Base-by-base conservation (phyloP, 1,140 invertebrate genomes). In the Nasonia vitripennis region DNA sequence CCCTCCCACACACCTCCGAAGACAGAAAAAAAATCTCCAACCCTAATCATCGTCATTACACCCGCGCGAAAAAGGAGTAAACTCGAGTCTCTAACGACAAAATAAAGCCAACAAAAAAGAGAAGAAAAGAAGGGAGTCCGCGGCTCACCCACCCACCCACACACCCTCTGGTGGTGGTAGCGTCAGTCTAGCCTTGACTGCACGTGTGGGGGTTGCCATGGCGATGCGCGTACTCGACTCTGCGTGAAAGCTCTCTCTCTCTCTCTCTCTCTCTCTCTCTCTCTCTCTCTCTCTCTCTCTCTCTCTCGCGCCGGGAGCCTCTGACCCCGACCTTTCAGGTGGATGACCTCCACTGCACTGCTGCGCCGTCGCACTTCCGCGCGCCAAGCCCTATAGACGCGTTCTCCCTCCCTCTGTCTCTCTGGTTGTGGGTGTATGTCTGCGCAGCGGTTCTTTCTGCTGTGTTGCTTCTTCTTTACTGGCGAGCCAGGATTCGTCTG, bases 261-360 rank as follows among this genome's bases (percentile, higher is more conserved):
- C 27, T 1, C 27, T 27, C 27, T 27, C 27, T 27, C 27, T 27
- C 23, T 27, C 23, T 27, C 85, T 55, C 78, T 34, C 2, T 0
- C 12, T 27, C 70, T 27, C 27, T 27, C 27, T 27, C 27, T 27
- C 85, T 67, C 78, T 34, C 0, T 1, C 12, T 27, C 71, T 27
- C 27, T 27, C 27, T 2, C 27, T 27, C 31, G 27, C 17, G 23
- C 41, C 68, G n/a, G 90, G 89, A 91, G 90, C 90, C 89, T 45
- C 41, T 92, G 92, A 93, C 93, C 93, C 93, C 92, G 92, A 93
- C 93, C 92, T 93, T 93, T 92, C 91, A 93, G 92, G 93, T 93
- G 91, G 92, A 93, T 93, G 92, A 93, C 93, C 93, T 93, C 93
- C 91, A 93, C 92, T 93, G 92, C 92, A 93, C 87, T 90, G 87